Percentiles rank a stretch among this genome's conserved stretches.
These are phyloP conservation scores for Neuroterus valhalla DNA, from an alignment of 1,140 invertebrate genomes.

Conservation along the genomic window DNA sequence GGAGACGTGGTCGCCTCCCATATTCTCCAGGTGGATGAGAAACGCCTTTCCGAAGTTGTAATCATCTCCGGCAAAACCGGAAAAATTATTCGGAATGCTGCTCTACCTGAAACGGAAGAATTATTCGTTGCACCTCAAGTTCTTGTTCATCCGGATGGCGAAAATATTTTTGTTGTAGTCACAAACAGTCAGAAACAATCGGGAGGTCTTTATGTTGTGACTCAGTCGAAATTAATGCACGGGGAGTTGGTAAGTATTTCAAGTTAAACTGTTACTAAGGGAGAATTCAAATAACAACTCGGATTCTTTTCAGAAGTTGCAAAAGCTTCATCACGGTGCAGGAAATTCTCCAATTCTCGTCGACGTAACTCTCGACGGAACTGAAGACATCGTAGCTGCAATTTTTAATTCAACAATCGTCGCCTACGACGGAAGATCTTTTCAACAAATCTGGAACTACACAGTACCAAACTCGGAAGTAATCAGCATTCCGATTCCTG, in stretches of 20 bases:
- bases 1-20: slow-evolving; percentile 85
- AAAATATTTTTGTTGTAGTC: slow-evolving; percentile 80
- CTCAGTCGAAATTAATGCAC: slow-evolving; percentile 77
- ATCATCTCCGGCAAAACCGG: slow-evolving; percentile 84
- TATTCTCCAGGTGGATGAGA: slow-evolving; percentile 73
- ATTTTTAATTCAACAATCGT: slow-evolving; percentile 84
- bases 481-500: slow-evolving; percentile 85
- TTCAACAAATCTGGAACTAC: slow-evolving; percentile 83
- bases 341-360: slow-evolving; percentile 82
- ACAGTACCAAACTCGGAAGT: slow-evolving; percentile 79
- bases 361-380: slow-evolving; percentile 84
- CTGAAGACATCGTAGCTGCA: slow-evolving; percentile 84
- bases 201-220: slow-evolving; percentile 82
- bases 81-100: slow-evolving; percentile 78
- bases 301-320: slow-evolving; percentile 61
- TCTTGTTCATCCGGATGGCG: slow-evolving; percentile 76
- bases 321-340: slow-evolving; percentile 69
- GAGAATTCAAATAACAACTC: background rate
- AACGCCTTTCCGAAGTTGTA: slow-evolving; percentile 76
- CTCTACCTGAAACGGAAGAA: slow-evolving; percentile 82
- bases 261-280: slow-evolving; percentile 9
- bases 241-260: slow-evolving; percentile 75
- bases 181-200: slow-evolving; percentile 85
- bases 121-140: slow-evolving; percentile 84
- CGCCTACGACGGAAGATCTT: slow-evolving; percentile 83